Evolutionary conservation across 2,113 vertebrate species (phyloP).

Genomic region (Lontra canadensis): DNA sequence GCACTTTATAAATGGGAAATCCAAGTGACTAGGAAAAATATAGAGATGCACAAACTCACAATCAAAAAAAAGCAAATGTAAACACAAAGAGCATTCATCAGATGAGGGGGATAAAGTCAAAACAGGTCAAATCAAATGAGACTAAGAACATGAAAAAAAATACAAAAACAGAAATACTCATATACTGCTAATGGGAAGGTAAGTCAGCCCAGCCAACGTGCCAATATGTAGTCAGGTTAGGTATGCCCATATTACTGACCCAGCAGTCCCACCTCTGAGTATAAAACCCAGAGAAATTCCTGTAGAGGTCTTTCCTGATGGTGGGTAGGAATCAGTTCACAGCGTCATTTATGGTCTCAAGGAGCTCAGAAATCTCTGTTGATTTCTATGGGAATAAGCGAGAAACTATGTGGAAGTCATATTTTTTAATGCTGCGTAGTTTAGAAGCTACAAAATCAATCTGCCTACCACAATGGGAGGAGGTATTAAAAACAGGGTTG

Average conservation of each 20-base stretch:
- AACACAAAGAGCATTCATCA: background rate
- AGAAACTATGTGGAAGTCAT: background rate
- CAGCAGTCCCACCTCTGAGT: background rate
- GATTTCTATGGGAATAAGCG: background rate
- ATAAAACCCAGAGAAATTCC: background rate
- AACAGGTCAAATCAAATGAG: background rate
- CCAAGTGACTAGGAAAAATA: background rate
- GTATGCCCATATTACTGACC: accelerated
- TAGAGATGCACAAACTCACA: background rate
- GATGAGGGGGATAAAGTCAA: background rate
- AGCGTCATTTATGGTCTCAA: background rate
- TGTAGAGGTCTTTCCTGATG: too few relatives aligned
- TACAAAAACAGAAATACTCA: background rate
- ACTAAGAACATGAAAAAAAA: background rate
- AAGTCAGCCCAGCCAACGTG: background rate
- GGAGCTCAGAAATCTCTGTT: background rate
- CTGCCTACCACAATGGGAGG: background rate
- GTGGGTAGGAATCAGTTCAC: background rate
- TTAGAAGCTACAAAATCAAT: background rate
- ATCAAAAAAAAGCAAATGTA: background rate
- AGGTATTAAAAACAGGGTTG: background rate
- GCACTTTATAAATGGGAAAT: background rate
- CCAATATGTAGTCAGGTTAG: background rate
- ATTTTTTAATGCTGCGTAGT: background rate
- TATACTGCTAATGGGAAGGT: too few relatives aligned